phyloP scores from a whole-genome alignment of 2,113 vertebrate genomes.

The Empidonax alnorum region DNA sequence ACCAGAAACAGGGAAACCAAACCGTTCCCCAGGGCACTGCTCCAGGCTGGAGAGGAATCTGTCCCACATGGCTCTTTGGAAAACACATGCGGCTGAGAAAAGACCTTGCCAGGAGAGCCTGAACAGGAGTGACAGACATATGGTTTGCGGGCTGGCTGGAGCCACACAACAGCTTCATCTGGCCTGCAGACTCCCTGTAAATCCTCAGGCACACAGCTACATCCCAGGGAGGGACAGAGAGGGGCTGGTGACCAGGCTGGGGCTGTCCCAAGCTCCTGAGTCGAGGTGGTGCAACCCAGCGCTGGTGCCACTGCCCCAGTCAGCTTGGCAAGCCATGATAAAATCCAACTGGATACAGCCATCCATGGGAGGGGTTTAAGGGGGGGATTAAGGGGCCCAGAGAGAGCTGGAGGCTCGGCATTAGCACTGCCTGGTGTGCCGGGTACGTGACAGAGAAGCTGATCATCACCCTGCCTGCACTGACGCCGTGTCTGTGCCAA shows the following conservation, averaged over 20 bases:
- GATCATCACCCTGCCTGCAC: not conserved
- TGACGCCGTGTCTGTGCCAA: fast-evolving
- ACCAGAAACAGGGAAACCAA: not conserved
- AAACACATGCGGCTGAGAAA: not conserved
- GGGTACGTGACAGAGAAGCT: not conserved
- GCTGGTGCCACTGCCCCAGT: fast-evolving
- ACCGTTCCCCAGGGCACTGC: not conserved
- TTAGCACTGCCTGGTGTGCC: not conserved
- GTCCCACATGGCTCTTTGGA: not conserved
- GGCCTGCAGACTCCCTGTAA: not conserved
- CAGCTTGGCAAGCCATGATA: not conserved
- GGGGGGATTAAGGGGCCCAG: slow-evolving; percentile 30
- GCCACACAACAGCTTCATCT: not conserved
- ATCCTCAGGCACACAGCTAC: not conserved
- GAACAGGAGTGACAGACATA: not conserved
- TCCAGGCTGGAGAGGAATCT: not conserved
- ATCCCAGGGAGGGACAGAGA: not conserved
- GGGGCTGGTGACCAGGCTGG: not conserved
- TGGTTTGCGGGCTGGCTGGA: slow-evolving; percentile 1
- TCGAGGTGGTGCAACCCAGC: fast-evolving
- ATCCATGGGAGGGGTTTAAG: not conserved
- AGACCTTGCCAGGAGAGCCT: not conserved
- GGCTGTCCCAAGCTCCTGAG: not conserved
- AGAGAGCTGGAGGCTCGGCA: not conserved
- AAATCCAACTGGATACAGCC: slow-evolving; percentile 20